phyloP scores from a whole-genome alignment of 2,113 vertebrate species.

The Anarrhichthys ocellatus region DNA sequence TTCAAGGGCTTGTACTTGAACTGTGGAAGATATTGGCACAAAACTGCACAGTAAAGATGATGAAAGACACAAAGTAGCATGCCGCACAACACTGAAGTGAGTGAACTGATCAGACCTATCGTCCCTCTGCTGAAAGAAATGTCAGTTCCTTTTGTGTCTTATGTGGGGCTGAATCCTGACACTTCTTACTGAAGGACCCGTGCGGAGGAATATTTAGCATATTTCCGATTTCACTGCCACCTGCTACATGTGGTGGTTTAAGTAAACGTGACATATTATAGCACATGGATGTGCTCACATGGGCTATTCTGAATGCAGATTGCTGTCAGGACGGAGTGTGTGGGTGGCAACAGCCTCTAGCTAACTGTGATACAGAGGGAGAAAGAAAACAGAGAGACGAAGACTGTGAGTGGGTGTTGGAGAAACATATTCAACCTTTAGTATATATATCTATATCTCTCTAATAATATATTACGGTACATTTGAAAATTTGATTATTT shows the following conservation, averaged over 20 bases:
- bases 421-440: constrained; percentile 76
- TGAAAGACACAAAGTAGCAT: constrained; percentile 30
- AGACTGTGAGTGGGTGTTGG: constrained; percentile 77
- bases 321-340: constrained; percentile 81
- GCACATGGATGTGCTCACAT: constrained; percentile 67
- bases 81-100: constrained; percentile 3
- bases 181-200: constrained; percentile 15
- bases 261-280: constrained; percentile 55
- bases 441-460: constrained; percentile 47
- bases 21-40: constrained; percentile 68
- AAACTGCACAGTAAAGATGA: constrained; percentile 55
- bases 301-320: constrained; percentile 82
- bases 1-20: constrained; percentile 78
- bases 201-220: constrained; percentile 24
- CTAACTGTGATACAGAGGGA: constrained; percentile 79
- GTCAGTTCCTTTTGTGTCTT: constrained; percentile 8
- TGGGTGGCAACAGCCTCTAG: constrained; percentile 84
- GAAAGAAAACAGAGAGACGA: constrained; percentile 71
- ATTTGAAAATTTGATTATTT: constrained; percentile 41
- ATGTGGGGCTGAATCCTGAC: constrained; percentile 12
- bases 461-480: constrained; percentile 55
- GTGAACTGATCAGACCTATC: constrained; percentile 26
- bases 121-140: constrained; percentile 25
- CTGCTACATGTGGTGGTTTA: constrained; percentile 36
- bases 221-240: constrained; percentile 6